These are phyloP conservation scores for Hypothenemus hampei DNA, from an alignment of 1,140 invertebrate species.

Conservation along the genomic window DNA sequence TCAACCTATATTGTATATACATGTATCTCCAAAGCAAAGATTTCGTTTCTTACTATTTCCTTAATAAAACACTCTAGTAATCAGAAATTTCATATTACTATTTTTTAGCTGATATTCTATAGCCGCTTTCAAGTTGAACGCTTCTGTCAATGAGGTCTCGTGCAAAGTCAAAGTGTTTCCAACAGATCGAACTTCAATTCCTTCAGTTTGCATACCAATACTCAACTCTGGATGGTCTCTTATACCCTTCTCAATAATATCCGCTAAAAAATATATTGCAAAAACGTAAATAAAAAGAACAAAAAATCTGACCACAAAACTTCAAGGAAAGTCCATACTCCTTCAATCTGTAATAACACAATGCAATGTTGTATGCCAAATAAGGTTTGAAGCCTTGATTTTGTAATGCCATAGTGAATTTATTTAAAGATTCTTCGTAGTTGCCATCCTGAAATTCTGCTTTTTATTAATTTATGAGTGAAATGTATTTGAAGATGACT, in stretches of 20 bases:
- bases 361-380: constrained; percentile 92
- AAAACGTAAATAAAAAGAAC: background rate
- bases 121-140: constrained; percentile 97
- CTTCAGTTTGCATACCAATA: constrained; percentile 97
- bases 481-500: constrained; percentile 48
- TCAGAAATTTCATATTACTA: constrained; percentile 54
- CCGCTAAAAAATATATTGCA: constrained; percentile 53
- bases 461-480: background rate
- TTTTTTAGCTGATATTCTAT: constrained; percentile 98
- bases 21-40: too few species aligned
- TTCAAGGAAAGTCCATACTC: constrained; percentile 89
- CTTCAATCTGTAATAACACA: constrained; percentile 93
- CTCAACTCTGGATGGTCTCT: constrained; percentile 95
- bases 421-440: constrained; percentile 88
- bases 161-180: constrained; percentile 95
- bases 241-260: constrained; percentile 96
- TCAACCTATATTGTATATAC: too few species aligned
- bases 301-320: constrained; percentile 60
- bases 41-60: too few species aligned
- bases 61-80: too few species aligned
- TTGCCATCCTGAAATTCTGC: constrained; percentile 59
- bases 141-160: constrained; percentile 95
- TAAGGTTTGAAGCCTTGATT: constrained; percentile 85
- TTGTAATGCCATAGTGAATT: constrained; percentile 86
- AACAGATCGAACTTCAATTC: constrained; percentile 92